phyloP scores from a whole-genome alignment of 2,113 vertebrate species.

The Lampris incognitus region DNA sequence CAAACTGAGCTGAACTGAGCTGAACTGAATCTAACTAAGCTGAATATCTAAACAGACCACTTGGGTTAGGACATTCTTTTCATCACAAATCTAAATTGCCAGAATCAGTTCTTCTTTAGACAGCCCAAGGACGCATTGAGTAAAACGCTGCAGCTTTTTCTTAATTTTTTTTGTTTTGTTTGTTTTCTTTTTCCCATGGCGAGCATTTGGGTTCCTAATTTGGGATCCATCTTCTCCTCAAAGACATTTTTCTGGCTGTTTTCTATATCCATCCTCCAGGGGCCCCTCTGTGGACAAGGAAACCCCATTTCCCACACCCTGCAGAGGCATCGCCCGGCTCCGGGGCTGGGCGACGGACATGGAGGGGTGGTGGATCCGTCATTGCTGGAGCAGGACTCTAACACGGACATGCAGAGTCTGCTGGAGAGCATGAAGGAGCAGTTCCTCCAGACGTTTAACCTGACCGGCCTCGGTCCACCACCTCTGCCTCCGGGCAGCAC shows the following conservation, averaged over 20 bases:
- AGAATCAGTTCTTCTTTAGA: conserved; percentile 29
- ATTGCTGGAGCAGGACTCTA: conserved; percentile 86
- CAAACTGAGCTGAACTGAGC: conserved; percentile 22
- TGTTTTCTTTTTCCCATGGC: conserved; percentile 69
- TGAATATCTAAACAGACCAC: not conserved
- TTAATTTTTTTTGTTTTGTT: no score
- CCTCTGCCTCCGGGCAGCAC: conserved; percentile 67
- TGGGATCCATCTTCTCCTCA: conserved; percentile 68
- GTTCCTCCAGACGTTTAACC: conserved; percentile 91
- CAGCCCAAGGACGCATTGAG: conserved; percentile 37
- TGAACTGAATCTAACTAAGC: conserved; percentile 25
- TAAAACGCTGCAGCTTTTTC: conserved; percentile 34
- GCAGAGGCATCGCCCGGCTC: conserved; percentile 80
- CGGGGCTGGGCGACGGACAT: conserved; percentile 85
- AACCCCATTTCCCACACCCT: conserved; percentile 87
- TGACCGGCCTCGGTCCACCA: conserved; percentile 85
- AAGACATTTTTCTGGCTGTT: conserved; percentile 64
- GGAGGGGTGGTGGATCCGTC: conserved; percentile 88
- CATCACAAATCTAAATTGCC: not conserved
- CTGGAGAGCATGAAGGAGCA: conserved; percentile 91
- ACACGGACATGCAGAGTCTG: conserved; percentile 87
- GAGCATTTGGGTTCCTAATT: conserved; percentile 67
- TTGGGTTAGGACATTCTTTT: no score
- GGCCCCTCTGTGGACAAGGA: conserved; percentile 74
- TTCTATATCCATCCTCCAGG: conserved; percentile 61